Conservation (phyloP, 2,888 invertebrate species). For the Sussaba pulchella region DNA sequence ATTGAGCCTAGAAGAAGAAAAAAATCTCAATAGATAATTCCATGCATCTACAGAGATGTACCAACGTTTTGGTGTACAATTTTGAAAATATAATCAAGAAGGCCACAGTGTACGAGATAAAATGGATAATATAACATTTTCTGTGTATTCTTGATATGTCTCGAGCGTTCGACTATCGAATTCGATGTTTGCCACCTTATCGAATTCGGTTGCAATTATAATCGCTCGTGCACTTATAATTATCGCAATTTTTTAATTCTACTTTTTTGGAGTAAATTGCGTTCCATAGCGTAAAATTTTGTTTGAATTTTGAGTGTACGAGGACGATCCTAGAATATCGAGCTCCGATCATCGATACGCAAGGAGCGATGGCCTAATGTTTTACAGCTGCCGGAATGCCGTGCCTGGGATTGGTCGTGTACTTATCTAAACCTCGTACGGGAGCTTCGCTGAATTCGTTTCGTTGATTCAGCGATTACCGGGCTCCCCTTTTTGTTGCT, state of each 20-base stretch:
- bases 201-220: not conserved
- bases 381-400: conserved; percentile 35
- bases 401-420: not conserved
- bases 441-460: conserved; percentile 49
- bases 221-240: not conserved
- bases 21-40: conserved; percentile 1
- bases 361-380: conserved; percentile 42
- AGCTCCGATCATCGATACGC: conserved; percentile 61
- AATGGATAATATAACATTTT: conserved; percentile 4
- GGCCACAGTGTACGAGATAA: conserved; percentile 52
- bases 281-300: not conserved
- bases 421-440: conserved; percentile 53
- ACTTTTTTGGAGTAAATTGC: not conserved
- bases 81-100: conserved; percentile 55
- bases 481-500: conserved; percentile 71
- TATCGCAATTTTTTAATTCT: conserved; percentile 1
- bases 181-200: conserved; percentile 12
- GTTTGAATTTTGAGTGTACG: conserved; percentile 45
- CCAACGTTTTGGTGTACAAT: conserved; percentile 4
- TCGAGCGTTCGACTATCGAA: not conserved
- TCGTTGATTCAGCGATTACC: conserved; percentile 52
- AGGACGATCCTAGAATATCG: conserved; percentile 56
- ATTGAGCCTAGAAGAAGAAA: conserved; percentile 34
- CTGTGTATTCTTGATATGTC: conserved; percentile 50
- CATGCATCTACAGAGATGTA: conserved; percentile 46